Evolutionary conservation across 2,888 invertebrate species (phyloP), one percentile per base, ranked within the genome.

Genomic region (Deilephila elpenor): DNA sequence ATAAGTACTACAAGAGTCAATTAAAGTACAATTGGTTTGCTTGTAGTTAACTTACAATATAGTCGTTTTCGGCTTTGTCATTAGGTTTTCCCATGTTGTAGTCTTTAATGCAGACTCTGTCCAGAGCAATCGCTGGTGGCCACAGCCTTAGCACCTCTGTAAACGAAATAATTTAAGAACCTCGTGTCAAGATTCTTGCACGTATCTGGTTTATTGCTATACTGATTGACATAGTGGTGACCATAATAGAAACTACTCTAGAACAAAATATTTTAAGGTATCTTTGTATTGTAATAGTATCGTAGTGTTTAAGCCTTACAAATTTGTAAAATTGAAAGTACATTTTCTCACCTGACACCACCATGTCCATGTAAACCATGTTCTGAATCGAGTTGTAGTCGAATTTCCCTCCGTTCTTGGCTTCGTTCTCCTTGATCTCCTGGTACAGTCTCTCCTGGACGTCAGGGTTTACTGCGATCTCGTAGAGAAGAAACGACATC

Each of bases 281-380:
- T 8, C 44, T 1, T 11, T 0, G 44, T 11, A n/a, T n/a, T n/a
- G n/a, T n/a, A n/a, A n/a, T n/a, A n/a, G n/a, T n/a, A n/a, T 11
- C 44, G 44, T 44, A 44, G 14, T 11, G 14, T 44, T 14, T 44
- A 11, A 44, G 11, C 17, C 14, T 29, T 11, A 71, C 7, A 5
- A 1, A 7, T 8, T 20, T 32, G 2, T n/a, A n/a, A 59, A 17
- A 4, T 44, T 2, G 25, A 5, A n/a, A 6, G 5, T 5, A 11
- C 19, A 32, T 8, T 19, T 8, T 5, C 72, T 67, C 37, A 95
- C 95, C 95, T 78, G 95, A 95, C 0, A 96, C 85, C 0, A 96
- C 95, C 95, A 96, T 95, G 73, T 96, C 96, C 86, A 96, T 80
- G 77, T 96, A 96, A 32, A 91, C 91, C 95, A 96, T 92, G 25